Conservation (phyloP, 2,797 vertebrate genomes). For the Anniella stebbinsi region DNA sequence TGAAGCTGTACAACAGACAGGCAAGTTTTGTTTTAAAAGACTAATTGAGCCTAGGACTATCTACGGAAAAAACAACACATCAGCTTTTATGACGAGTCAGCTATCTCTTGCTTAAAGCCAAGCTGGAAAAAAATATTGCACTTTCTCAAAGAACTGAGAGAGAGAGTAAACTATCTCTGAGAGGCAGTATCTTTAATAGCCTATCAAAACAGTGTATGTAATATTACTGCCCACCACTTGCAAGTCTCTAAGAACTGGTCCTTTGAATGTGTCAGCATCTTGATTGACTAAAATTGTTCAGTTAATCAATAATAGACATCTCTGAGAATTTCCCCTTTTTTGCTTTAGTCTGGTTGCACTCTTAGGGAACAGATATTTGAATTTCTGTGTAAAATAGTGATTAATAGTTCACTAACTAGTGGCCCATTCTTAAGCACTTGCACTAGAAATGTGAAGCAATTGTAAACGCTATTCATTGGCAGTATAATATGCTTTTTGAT, state of each 20-base stretch:
- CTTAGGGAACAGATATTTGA: neutral
- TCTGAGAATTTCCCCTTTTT: accelerated
- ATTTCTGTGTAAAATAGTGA: neutral
- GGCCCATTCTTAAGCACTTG: neutral
- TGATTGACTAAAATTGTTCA: neutral
- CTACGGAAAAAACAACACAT: too few relatives aligned
- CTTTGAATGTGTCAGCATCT: neutral
- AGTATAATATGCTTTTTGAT: neutral
- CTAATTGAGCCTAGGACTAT: too few relatives aligned
- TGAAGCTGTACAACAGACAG: too few relatives aligned
- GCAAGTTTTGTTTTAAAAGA: too few relatives aligned
- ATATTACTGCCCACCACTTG: neutral
- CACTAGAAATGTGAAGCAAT: neutral
- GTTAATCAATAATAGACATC: neutral
- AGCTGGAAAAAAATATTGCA: too few relatives aligned
- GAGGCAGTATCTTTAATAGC: too few relatives aligned
- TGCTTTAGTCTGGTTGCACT: neutral
- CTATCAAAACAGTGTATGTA: neutral
- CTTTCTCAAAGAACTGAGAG: too few relatives aligned
- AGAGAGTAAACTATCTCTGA: too few relatives aligned
- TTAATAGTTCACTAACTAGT: neutral
- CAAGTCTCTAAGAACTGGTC: neutral
- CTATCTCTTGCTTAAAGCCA: too few relatives aligned
- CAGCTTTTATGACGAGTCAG: too few relatives aligned
- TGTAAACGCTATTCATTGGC: neutral